Percentiles rank a stretch among this genome's conserved stretches.
These are phyloP conservation scores for Centropus bengalensis DNA, from an alignment of 2,113 vertebrate species.

Conservation along the genomic window DNA sequence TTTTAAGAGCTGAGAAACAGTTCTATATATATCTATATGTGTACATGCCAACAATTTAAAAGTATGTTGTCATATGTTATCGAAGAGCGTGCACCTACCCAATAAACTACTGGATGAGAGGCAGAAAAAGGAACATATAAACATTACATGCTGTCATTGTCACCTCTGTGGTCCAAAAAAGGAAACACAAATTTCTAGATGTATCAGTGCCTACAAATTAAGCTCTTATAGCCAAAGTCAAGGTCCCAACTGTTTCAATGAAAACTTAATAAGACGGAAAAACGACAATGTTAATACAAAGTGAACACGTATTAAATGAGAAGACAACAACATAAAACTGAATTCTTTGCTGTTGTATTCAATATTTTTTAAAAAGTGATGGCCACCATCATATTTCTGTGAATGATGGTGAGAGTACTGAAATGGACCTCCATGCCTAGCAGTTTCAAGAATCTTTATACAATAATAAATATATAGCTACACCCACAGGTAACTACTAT, in stretches of 20 bases:
- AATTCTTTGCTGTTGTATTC: neutral
- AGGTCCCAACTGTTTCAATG: neutral
- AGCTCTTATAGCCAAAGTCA: neutral
- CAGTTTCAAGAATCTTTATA: neutral
- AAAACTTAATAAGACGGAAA: neutral
- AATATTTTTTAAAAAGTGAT: neutral
- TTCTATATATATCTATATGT: neutral
- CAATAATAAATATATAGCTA: neutral
- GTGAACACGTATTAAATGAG: neutral
- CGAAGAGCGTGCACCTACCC: neutral
- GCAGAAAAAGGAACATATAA: neutral
- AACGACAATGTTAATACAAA: neutral
- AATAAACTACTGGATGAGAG: neutral
- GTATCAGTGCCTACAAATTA: neutral
- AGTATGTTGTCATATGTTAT: neutral
- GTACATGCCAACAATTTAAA: neutral
- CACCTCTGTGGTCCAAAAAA: neutral
- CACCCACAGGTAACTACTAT: neutral
- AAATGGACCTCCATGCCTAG: neutral
- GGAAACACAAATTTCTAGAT: neutral
- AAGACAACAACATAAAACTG: neutral
- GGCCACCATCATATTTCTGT: neutral
- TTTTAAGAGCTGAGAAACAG: conserved; percentile 22
- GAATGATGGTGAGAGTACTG: neutral
- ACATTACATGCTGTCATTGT: neutral